Evolutionary conservation across 2,888 invertebrate species (phyloP).

Genomic region (Mycalesis mineus): DNA sequence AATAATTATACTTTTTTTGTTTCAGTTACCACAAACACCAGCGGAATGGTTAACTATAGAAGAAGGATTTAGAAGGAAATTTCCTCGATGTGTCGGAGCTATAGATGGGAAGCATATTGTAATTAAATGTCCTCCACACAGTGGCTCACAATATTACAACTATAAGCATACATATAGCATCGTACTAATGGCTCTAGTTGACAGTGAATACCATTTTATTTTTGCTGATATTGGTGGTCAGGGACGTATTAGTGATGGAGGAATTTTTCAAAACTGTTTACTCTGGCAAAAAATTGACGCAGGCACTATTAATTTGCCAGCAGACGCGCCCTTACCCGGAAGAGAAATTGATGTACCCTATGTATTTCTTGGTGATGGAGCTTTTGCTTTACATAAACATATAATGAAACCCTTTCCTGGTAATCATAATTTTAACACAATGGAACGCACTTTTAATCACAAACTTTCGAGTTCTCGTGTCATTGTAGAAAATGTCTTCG

Average conservation of each 20-base stretch:
- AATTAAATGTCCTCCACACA: background rate
- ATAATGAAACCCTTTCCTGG: background rate
- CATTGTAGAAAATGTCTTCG: background rate
- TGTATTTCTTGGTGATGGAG: background rate
- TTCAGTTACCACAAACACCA: background rate
- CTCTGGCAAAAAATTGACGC: background rate
- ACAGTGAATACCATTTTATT: background rate
- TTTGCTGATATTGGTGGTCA: background rate
- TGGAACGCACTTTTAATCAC: background rate
- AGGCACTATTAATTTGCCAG: background rate
- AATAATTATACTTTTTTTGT: background rate
- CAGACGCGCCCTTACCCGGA: background rate
- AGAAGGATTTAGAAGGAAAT: background rate
- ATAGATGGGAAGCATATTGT: background rate
- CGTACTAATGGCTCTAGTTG: background rate
- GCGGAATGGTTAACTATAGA: background rate
- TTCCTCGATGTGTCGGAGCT: background rate
- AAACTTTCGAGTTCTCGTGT: background rate
- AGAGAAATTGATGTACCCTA: background rate
- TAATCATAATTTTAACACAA: background rate
- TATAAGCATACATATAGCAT: background rate
- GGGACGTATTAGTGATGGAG: background rate
- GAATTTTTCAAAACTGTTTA: background rate
- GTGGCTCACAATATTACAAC: background rate
- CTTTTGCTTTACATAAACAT: background rate